Conservation (phyloP, 2,888 invertebrate genomes). For the Dicranocentrus wangi region DNA sequence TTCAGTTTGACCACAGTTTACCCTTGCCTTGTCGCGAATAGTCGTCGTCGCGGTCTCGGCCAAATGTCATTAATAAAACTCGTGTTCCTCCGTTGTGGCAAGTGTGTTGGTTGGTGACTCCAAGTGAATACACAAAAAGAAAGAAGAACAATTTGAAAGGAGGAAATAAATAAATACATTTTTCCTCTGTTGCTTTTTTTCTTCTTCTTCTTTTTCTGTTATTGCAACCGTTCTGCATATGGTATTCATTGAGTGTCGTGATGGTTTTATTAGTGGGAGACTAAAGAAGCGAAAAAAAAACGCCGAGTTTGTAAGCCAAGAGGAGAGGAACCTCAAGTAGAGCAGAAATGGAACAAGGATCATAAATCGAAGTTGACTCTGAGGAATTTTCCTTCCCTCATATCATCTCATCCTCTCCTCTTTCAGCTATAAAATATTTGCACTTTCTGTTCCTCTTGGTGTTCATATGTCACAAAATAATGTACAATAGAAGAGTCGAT, state of each 20-base stretch:
- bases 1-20: background rate
- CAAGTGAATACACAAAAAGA: no score
- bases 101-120: no score
- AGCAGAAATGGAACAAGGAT: slow-evolving; percentile 28
- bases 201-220: background rate
- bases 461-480: background rate
- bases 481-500: no score
- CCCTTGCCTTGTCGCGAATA: no score
- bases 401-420: background rate
- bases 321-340: slow-evolving; percentile 15
- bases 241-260: slow-evolving; percentile 6
- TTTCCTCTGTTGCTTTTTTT: background rate
- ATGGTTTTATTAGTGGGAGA: slow-evolving; percentile 6
- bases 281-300: background rate
- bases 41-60: no score
- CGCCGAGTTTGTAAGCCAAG: no score
- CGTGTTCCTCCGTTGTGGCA: no score
- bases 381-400: slow-evolving; percentile 41
- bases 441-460: background rate
- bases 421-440: background rate
- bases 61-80: no score
- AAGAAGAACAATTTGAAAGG: no score
- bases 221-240: background rate
- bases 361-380: slow-evolving; percentile 61
- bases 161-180: no score